Evolutionary conservation across 2,888 invertebrate genomes (phyloP), one percentile per base, ranked within the genome.

Genomic region (Podotricha telesiphe): DNA sequence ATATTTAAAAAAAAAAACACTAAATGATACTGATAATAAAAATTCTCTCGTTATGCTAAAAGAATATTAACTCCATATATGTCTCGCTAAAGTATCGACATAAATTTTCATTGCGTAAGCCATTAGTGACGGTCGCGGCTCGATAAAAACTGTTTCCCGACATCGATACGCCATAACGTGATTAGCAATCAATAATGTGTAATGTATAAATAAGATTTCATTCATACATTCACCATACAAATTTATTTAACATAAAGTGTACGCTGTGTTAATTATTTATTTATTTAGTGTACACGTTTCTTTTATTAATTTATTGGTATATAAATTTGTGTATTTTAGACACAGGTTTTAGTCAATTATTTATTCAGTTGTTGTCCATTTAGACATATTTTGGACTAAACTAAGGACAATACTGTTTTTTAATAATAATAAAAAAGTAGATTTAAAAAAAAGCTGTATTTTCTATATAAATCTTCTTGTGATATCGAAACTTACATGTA

Each of bases 101-200:
- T 70, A 71, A 72, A 75, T 74, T 70, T 71, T 72, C 77, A 75
- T 77, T 80, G 75, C 77, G 76, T 70, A 76, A 70, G 53, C 79
- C 77, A 75, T 75, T 81, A 84, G 83, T 81, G 83, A 82, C 77
- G 81, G 75, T 70, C 74, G 47, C 40, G 66, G 63, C 58, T 80
- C 78, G 75, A 81, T 78, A 82, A 82, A 82, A 80, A 80, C 68
- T 45, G 71, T 72, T 70, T 78, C 77, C 79, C 79, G 79, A 81
- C 76, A 84, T 84, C 79, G 84, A 84, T 83, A 82, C 74, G 69
- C 74, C 69, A 74, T 78, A 76, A 74, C 42, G 59, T 70, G 74
- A 81, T 80, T 79, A 75, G 76, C 76, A 80, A 80, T 80, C 75
- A 79, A 80, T 80, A 70, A 62, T 47, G 48, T 61, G 20, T 53